Evolutionary conservation across 2,888 invertebrate genomes (phyloP).

Genomic region (Drosophila neoperkinsi): DNA sequence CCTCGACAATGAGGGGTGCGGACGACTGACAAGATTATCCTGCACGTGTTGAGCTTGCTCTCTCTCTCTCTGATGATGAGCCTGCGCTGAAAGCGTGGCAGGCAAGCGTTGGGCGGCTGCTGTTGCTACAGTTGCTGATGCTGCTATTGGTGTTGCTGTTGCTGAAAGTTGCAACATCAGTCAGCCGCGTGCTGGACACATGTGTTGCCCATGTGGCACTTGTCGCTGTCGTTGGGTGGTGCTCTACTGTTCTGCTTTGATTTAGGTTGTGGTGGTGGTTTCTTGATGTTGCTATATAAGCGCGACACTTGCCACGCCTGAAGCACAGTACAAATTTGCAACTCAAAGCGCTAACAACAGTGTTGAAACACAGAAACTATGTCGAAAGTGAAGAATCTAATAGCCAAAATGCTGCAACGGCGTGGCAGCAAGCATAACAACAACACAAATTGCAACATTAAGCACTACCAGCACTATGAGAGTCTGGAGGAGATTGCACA

Average conservation of each 20-base stretch:
- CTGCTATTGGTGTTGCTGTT: slow-evolving; percentile 21
- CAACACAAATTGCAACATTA: slow-evolving; percentile 27
- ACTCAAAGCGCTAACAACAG: slow-evolving; percentile 44
- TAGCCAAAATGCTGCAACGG: slow-evolving; percentile 70
- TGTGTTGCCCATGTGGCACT: slow-evolving; percentile 75
- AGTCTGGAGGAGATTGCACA: slow-evolving; percentile 81
- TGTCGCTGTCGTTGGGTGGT: slow-evolving; percentile 64
- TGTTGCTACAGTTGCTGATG: slow-evolving; percentile 22
- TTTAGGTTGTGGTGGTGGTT: slow-evolving; percentile 47
- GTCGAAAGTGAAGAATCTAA: slow-evolving; percentile 68
- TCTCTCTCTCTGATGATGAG: slow-evolving; percentile 32
- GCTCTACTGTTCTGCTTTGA: slow-evolving; percentile 12
- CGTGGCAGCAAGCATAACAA: slow-evolving; percentile 44
- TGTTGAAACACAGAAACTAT: slow-evolving; percentile 29
- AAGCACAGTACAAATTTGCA: slow-evolving; percentile 65
- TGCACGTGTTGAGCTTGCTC: slow-evolving; percentile 79
- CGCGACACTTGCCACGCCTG: slow-evolving; percentile 50
- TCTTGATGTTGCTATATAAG: slow-evolving; percentile 64
- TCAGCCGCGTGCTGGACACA: slow-evolving; percentile 68
- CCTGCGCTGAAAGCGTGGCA: slow-evolving; percentile 74
- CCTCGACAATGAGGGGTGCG: slow-evolving; percentile 56
- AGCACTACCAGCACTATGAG: slow-evolving; percentile 39
- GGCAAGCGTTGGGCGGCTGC: slow-evolving; percentile 66
- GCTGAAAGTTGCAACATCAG: slow-evolving; percentile 49
- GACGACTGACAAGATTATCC: slow-evolving; percentile 69